Evolutionary conservation across 2,113 vertebrate species (phyloP).

Genomic region (Limanda limanda): DNA sequence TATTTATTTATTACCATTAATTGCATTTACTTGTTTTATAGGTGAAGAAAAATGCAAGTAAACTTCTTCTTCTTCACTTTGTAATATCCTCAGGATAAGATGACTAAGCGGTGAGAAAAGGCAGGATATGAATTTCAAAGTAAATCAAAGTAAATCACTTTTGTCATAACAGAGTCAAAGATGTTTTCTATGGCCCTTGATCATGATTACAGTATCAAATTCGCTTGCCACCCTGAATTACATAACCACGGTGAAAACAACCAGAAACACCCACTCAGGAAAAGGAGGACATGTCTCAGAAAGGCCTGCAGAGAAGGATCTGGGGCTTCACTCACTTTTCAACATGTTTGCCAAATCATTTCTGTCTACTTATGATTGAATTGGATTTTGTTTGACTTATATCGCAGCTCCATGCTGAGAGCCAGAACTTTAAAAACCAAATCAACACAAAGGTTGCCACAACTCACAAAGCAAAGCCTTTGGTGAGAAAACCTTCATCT

Average conservation of each 20-base stretch:
- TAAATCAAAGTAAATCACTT: conserved; percentile 34
- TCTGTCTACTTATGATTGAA: neutral
- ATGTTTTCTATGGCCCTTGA: conserved; percentile 41
- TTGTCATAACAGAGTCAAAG: conserved; percentile 43
- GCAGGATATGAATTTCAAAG: conserved; percentile 53
- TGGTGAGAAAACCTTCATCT: neutral
- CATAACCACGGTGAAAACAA: conserved; percentile 7
- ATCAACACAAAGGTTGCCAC: no score
- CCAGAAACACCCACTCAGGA: conserved; percentile 8
- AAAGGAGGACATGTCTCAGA: neutral
- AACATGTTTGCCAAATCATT: neutral
- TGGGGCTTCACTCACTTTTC: neutral
- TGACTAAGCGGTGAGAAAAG: neutral
- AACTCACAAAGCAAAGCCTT: conserved; percentile 1
- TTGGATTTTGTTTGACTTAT: neutral
- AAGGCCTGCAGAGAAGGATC: neutral
- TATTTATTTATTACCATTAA: no score
- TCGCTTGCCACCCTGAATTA: conserved; percentile 14
- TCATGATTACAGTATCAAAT: conserved; percentile 36
- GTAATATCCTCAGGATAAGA: neutral
- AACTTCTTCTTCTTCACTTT: neutral
- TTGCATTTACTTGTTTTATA: no score
- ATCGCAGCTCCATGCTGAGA: no score
- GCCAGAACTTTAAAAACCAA: no score
- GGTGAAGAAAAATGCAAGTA: neutral